These are phyloP conservation scores for Liasis olivaceus DNA, from an alignment of 2,797 vertebrate genomes.

Conservation along the genomic window DNA sequence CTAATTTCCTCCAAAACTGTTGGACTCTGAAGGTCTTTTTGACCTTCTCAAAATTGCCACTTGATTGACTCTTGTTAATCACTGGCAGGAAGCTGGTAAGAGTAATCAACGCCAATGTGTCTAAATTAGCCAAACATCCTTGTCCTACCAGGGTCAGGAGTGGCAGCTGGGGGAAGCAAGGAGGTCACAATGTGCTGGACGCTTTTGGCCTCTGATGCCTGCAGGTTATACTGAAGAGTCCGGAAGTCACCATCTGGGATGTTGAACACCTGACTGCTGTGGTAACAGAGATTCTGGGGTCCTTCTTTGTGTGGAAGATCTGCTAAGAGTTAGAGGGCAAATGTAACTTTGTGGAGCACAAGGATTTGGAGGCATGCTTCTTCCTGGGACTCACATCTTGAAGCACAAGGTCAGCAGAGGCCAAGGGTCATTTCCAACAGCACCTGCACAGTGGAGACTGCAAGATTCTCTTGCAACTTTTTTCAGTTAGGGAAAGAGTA, in stretches of 20 bases:
- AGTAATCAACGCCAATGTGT: constrained; percentile 71
- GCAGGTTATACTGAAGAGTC: constrained; percentile 50
- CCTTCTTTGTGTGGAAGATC: constrained; percentile 66
- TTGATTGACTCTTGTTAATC: constrained; percentile 62
- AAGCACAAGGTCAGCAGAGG: neutral
- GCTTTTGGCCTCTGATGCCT: constrained; percentile 69
- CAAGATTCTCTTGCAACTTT: neutral
- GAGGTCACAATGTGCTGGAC: constrained; percentile 35
- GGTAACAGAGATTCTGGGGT: constrained; percentile 51
- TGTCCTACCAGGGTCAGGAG: constrained; percentile 63
- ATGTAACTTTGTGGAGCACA: constrained; percentile 42
- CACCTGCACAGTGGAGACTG: neutral
- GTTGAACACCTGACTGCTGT: constrained; percentile 58
- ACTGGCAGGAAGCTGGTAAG: constrained; percentile 75
- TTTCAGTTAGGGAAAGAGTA: neutral
- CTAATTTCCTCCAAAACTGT: constrained; percentile 68
- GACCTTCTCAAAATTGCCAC: constrained; percentile 63
- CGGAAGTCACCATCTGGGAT: constrained; percentile 57
- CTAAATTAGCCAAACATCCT: constrained; percentile 72
- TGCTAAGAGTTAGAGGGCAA: constrained; percentile 68
- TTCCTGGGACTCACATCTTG: neutral
- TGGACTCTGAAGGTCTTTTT: constrained; percentile 65
- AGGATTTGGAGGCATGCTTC: constrained; percentile 20
- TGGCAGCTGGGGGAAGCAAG: constrained; percentile 58
- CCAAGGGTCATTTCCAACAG: neutral